Conservation (phyloP, 1,140 invertebrate genomes). For the Reticulitermes speratus region DNA sequence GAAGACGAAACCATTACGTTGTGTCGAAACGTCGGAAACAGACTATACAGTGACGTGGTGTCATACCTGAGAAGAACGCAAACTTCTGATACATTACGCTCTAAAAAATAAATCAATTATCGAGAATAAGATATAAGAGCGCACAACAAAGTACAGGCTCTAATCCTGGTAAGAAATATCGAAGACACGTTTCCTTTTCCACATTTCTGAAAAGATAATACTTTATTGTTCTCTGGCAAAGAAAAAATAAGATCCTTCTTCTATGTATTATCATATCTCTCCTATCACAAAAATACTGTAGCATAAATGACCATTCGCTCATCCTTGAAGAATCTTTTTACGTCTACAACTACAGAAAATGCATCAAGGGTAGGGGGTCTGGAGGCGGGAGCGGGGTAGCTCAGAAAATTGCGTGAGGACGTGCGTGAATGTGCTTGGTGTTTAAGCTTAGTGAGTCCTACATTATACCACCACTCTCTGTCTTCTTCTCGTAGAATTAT, state of each 20-base stretch:
- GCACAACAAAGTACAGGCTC: no score
- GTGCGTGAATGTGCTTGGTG: not conserved
- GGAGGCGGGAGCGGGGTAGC: not conserved
- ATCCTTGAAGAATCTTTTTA: not conserved
- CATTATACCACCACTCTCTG: not conserved
- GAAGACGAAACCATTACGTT: no score
- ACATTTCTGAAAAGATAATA: not conserved
- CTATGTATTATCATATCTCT: not conserved
- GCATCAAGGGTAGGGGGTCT: no score
- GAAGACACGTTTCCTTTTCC: not conserved
- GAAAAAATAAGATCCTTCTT: not conserved
- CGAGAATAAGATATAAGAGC: no score
- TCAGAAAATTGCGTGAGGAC: not conserved
- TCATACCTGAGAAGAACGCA: no score
- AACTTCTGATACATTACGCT: no score
- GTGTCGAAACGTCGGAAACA: no score
- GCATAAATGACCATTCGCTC: constrained; percentile 5
- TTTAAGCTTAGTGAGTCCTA: not conserved
- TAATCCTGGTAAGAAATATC: no score
- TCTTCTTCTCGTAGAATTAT: not conserved
- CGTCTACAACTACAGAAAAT: not conserved
- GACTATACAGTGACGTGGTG: no score
- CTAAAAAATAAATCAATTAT: no score
- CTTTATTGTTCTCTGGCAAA: not conserved
- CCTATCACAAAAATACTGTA: not conserved